Base-by-base conservation (phyloP, 2,888 invertebrate genomes). In the Chaetoderma sp. region DNA sequence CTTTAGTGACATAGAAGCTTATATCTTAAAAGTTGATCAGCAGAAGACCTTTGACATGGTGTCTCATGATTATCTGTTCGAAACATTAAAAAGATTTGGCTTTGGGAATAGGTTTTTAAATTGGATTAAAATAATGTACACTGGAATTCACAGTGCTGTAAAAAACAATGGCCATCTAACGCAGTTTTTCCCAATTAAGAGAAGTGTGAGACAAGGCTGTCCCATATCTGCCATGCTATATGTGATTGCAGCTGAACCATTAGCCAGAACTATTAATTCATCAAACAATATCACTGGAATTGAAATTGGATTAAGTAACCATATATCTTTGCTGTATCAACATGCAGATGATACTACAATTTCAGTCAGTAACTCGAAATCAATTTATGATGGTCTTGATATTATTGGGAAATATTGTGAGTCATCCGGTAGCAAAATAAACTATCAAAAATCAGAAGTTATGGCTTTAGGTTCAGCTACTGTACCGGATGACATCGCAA, bases 31-130 rank as follows among this genome's bases (percentile, higher is more conserved):
- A 60, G 30, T 73, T 28, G 74, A 77, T 47, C 75, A 75, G 60
- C 71, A 70, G 52, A 77, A 75, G 45, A 73, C 72, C 1, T 75
- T 75, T 36, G 73, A 75, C 54, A 56, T 73, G 47, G 74, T 74
- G 8, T 60, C 64, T 21, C 69, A 70, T 61, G 56, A 60, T 16
- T 75, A 64, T 62, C n/a, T 76, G 21, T 69, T 63, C 65, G 61
- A 70, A 45, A 54, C 60, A 10, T 50, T 77, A 32, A 4, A 55
- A 10, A 32, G 64, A 6, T 74, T 70, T 63, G 71, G 72, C 18
- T 73, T 77, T 68, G 58, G 67, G 28, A 32, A 65, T 23, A 54
- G 59, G 36, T 69, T 74, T 28, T 56, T 70, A n/a, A 47, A 67
- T 4, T 72, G 70, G 68, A 68, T 75, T 30, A 60, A 63, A 39